A percentile compares a stretch with the other conserved stretches of the same genome.
phyloP scores from a whole-genome alignment of 2,797 vertebrate genomes.

The Macroramphosus scolopax region DNA sequence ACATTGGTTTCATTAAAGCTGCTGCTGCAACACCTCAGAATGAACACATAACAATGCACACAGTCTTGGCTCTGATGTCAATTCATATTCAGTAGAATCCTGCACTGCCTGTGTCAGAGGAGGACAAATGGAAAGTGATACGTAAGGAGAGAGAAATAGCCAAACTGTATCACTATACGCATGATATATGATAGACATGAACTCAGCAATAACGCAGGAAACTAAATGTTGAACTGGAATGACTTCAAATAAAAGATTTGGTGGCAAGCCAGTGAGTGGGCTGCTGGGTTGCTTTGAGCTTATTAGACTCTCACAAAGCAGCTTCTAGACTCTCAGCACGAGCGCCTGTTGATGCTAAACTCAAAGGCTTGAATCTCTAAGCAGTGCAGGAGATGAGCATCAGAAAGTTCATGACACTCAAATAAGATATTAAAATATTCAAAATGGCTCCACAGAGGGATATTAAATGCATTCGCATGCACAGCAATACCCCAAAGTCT shows the following conservation, averaged over 20 bases:
- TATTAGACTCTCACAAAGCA: slow-evolving; percentile 61
- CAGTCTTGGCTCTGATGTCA: slow-evolving; percentile 43
- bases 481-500: slow-evolving; percentile 6
- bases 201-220: slow-evolving; percentile 37
- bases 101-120: slow-evolving; percentile 16
- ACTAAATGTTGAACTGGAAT: slow-evolving; percentile 29
- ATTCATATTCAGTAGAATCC: slow-evolving; percentile 37
- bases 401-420: slow-evolving; percentile 54
- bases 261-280: slow-evolving; percentile 45
- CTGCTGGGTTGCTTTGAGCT: slow-evolving; percentile 49
- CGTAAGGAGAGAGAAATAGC: slow-evolving; percentile 7
- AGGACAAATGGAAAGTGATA: no score
- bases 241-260: slow-evolving; percentile 45
- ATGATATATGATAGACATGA: slow-evolving; percentile 34
- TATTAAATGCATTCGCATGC: slow-evolving; percentile 28
- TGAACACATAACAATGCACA: slow-evolving; percentile 40
- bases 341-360: slow-evolving; percentile 57
- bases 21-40: slow-evolving; percentile 33
- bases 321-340: slow-evolving; percentile 54
- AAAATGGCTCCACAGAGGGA: slow-evolving; percentile 31
- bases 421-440: slow-evolving; percentile 48
- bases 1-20: slow-evolving; percentile 35
- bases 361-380: slow-evolving; percentile 54
- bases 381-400: slow-evolving; percentile 47
- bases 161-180: slow-evolving; percentile 26